Evolutionary conservation across 1,140 invertebrate genomes (phyloP).

Genomic region (Sogatella furcifera): DNA sequence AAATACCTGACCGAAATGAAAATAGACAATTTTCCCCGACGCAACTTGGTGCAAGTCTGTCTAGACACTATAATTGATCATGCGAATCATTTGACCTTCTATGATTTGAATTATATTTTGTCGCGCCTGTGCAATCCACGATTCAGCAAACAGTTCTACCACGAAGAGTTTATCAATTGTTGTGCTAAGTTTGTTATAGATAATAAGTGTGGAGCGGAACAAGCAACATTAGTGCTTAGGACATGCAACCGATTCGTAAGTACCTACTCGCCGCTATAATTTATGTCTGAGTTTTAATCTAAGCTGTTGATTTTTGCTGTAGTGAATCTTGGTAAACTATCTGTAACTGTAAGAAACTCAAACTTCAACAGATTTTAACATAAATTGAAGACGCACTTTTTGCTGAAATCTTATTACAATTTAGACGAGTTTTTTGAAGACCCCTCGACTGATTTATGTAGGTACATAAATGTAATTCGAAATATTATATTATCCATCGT

Average conservation of each 20-base stretch:
- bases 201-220: conserved; percentile 37
- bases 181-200: conserved; percentile 35
- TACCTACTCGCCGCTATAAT: conserved; percentile 13
- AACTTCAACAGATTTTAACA: too few species aligned
- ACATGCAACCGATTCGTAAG: conserved; percentile 41
- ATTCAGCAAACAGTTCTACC: conserved; percentile 39
- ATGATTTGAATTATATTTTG: conserved; percentile 36
- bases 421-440: too few species aligned
- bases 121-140: conserved; percentile 32
- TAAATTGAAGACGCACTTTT: too few species aligned
- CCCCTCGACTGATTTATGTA: too few species aligned
- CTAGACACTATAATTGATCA: conserved; percentile 28
- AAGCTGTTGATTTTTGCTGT: too few species aligned
- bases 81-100: conserved; percentile 32
- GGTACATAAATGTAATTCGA: too few species aligned
- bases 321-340: too few species aligned
- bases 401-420: too few species aligned
- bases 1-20: conserved; percentile 3
- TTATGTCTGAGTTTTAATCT: too few species aligned
- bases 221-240: conserved; percentile 36
- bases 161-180: conserved; percentile 41
- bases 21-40: not conserved
- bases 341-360: too few species aligned
- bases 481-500: too few species aligned
- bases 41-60: conserved; percentile 5